Evolutionary conservation across 2,113 vertebrate genomes (phyloP).

Genomic region (Brienomyrus brachyistius): DNA sequence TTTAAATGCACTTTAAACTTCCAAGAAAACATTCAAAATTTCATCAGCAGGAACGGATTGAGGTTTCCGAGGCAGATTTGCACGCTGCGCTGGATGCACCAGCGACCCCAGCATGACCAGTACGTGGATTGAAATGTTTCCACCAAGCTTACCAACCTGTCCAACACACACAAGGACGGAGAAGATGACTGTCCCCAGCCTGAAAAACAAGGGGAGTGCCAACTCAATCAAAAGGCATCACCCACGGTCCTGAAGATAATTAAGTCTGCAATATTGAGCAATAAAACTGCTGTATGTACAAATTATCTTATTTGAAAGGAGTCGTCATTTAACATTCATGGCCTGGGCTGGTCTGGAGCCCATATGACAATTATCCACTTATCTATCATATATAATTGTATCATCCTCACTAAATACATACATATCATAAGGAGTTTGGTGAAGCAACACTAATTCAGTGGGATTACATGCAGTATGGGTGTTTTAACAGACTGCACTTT

Average conservation of each 20-base stretch:
- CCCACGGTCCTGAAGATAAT: not conserved
- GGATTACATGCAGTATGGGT: not conserved
- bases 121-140: not conserved
- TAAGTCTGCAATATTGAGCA: not conserved
- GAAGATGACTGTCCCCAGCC: slow-evolving; percentile 87
- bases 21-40: not conserved
- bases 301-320: not conserved
- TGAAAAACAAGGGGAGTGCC: slow-evolving; percentile 35
- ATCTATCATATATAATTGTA: not conserved
- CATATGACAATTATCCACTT: not conserved
- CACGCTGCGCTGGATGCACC: too few species aligned
- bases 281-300: not conserved
- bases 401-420: not conserved
- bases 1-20: not conserved
- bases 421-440: not conserved
- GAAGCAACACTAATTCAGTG: not conserved
- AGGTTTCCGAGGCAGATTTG: not conserved
- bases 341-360: not conserved
- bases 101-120: not conserved
- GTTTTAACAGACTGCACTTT: not conserved
- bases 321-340: not conserved
- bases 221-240: not conserved
- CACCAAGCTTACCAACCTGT: slow-evolving; percentile 66
- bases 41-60: not conserved
- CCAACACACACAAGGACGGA: slow-evolving; percentile 82